Conservation (phyloP, 1,140 invertebrate genomes). For the Bombus breviceps region DNA sequence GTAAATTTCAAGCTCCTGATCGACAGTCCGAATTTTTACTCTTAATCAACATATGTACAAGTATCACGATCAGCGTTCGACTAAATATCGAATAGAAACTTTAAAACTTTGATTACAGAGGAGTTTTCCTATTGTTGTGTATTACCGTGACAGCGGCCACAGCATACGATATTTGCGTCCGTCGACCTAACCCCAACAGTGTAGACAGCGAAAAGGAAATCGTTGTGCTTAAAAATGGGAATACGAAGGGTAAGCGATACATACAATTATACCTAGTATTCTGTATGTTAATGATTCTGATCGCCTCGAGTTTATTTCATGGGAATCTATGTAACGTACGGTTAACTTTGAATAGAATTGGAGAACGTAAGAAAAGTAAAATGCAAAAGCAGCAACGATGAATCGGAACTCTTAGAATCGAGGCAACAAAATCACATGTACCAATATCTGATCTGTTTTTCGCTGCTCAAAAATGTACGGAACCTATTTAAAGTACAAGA, state of each 20-base stretch:
- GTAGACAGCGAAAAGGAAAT: not conserved
- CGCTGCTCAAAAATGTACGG: constrained; percentile 78
- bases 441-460: constrained; percentile 79
- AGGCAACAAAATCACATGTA: constrained; percentile 36
- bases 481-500: constrained; percentile 72
- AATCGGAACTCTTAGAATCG: constrained; percentile 26
- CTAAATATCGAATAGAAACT: not conserved
- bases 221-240: constrained; percentile 63
- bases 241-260: constrained; percentile 36
- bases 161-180: constrained; percentile 67
- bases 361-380: not conserved
- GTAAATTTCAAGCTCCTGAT: constrained; percentile 5
- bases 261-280: accelerated
- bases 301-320: not conserved
- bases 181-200: constrained; percentile 65
- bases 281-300: not conserved
- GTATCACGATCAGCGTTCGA: too few species aligned
- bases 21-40: not conserved
- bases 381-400: constrained; percentile 38
- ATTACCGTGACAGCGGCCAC: constrained; percentile 67
- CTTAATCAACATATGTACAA: too few species aligned
- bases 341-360: constrained; percentile 3
- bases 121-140: constrained; percentile 49
- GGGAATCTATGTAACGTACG: not conserved
- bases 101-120: constrained; percentile 50